Conservation (phyloP, 2,888 invertebrate genomes). For the Toxonevra muliebris region DNA sequence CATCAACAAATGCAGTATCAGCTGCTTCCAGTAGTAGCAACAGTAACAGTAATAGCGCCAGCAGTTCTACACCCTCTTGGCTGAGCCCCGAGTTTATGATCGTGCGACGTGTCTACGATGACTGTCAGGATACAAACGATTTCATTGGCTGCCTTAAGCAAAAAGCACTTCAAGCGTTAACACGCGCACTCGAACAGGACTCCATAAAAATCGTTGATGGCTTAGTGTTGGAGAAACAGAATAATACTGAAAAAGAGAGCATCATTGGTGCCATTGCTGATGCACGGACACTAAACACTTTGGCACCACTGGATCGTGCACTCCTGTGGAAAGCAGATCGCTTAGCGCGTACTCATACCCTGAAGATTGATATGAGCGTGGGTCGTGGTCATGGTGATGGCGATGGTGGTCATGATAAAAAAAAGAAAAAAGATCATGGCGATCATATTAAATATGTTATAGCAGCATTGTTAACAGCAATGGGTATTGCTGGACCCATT, state of each 20-base stretch:
- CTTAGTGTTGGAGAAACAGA: constrained; percentile 70
- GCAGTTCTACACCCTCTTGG: constrained; percentile 38
- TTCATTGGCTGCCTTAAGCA: constrained; percentile 71
- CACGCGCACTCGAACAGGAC: constrained; percentile 72
- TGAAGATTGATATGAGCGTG: constrained; percentile 70
- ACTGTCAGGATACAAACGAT: constrained; percentile 71
- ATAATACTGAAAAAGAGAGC: constrained; percentile 66
- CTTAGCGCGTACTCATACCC: constrained; percentile 72
- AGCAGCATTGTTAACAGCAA: constrained; percentile 71
- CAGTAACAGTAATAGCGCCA: constrained; percentile 19
- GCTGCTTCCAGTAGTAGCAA: constrained; percentile 16
- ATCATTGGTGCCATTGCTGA: constrained; percentile 66
- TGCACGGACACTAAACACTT: constrained; percentile 69
- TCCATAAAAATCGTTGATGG: constrained; percentile 72
- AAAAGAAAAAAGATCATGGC: constrained; percentile 64
- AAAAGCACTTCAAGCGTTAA: constrained; percentile 70
- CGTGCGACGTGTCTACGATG: constrained; percentile 72
- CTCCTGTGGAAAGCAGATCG: constrained; percentile 67
- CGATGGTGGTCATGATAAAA: constrained; percentile 37
- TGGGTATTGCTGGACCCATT: constrained; percentile 76
- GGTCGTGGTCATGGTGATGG: constrained; percentile 45
- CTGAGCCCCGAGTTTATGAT: constrained; percentile 69
- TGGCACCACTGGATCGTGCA: constrained; percentile 69
- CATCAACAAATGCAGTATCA: constrained; percentile 11
- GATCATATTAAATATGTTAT: constrained; percentile 67